Evolutionary conservation across 1,140 invertebrate species (phyloP).

Genomic region (Sminthurides bifidus): DNA sequence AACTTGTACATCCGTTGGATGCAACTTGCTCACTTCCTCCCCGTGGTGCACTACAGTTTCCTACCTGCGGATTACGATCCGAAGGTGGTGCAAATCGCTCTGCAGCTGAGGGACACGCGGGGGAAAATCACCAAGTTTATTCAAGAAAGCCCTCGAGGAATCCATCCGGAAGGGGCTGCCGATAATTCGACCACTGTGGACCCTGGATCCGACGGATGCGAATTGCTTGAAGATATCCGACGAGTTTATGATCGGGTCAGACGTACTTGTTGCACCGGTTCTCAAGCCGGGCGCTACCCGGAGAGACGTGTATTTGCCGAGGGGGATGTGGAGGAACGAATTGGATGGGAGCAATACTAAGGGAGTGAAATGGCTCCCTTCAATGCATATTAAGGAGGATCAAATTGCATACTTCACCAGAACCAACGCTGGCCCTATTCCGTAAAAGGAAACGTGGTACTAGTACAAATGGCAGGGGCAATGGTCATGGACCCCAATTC

Average conservation of each 20-base stretch:
- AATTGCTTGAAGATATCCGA: conserved; percentile 65
- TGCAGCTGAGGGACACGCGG: conserved; percentile 58
- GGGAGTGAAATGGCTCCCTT: conserved; percentile 77
- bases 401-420: conserved; percentile 72
- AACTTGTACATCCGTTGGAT: conserved; percentile 90
- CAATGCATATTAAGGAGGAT: conserved; percentile 63
- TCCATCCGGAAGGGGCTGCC: conserved; percentile 18
- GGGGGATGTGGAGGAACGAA: conserved; percentile 79
- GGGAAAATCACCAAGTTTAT: too few species aligned
- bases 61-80: conserved; percentile 75
- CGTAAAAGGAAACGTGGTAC: too few species aligned
- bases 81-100: conserved; percentile 60
- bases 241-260: conserved; percentile 81
- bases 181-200: conserved; percentile 79
- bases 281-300: conserved; percentile 52
- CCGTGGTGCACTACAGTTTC: conserved; percentile 80
- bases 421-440: conserved; percentile 56
- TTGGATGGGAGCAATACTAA: conserved; percentile 70
- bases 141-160: conserved; percentile 28
- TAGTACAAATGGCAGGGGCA: too few species aligned
- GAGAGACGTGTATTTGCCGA: conserved; percentile 65
- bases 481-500: too few species aligned
- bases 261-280: conserved; percentile 82
- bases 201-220: conserved; percentile 69
- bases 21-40: conserved; percentile 82